These are phyloP conservation scores for Glaucomys volans DNA, from an alignment of 2,113 vertebrate species.

Conservation along the genomic window DNA sequence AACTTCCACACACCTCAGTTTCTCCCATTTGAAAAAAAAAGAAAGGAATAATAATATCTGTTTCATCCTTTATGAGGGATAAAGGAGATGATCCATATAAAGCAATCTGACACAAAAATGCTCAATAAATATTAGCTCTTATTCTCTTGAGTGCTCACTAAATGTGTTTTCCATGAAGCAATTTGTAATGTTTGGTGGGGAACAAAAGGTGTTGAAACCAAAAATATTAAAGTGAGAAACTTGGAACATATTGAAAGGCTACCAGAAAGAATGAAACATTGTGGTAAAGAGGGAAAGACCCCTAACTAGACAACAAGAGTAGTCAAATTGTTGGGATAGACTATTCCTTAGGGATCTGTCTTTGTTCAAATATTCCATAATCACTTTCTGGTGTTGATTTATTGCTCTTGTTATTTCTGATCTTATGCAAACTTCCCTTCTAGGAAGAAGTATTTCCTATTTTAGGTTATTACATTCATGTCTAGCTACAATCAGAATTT, in stretches of 20 bases:
- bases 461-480: constrained; percentile 61
- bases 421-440: constrained; percentile 72
- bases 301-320: neutral
- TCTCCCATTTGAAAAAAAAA: constrained; percentile 5
- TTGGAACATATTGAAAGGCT: neutral
- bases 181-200: neutral
- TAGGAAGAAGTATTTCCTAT: constrained; percentile 69
- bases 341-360: neutral
- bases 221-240: constrained; percentile 26
- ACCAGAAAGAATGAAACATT: neutral
- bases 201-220: neutral
- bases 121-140: constrained; percentile 25
- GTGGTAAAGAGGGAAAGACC: neutral
- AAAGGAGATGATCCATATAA: constrained; percentile 21
- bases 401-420: constrained; percentile 66
- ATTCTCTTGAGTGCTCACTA: neutral
- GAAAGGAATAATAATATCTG: neutral
- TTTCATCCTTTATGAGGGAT: neutral
- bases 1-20: neutral
- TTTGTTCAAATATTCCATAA: constrained; percentile 48
- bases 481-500: constrained; percentile 66
- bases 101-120: neutral
- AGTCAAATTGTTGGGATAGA: neutral
- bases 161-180: neutral
- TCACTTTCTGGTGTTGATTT: constrained; percentile 68